Evolutionary conservation across 2,888 invertebrate genomes (phyloP), one percentile per base, ranked within the genome.

Genomic region (Parnassius glacialis): DNA sequence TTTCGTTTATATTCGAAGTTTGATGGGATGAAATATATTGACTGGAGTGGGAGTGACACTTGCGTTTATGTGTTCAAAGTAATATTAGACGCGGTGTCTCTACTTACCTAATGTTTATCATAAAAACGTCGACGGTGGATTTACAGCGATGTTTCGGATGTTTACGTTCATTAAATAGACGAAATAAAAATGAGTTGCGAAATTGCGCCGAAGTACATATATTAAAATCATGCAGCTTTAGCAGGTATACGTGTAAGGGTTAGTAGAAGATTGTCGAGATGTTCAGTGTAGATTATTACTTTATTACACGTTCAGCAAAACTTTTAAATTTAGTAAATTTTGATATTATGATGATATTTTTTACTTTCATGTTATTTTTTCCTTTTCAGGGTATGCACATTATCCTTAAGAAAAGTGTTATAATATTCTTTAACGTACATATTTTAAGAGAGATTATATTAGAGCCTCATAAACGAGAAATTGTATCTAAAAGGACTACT

Each of bases 1-100:
- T 61, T 56, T 45, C 55, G 56, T 52, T 61, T 61, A 61, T 61
- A 61, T 51, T 61, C 34, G 51, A 43, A 51, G 43, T 61, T 58
- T 61, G 55, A 61, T 57, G 54, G 47, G 42, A 34, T 34, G 52
- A 52, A 34, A 53, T 51, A 56, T 45, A 56, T 55, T 51, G 51
- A 50, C 60, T 43, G 13, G 54, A 55, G 50, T 60, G 54, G 43
- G 50, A 60, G 43, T 54, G 50, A 60, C 55, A 55, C 48, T 60
- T 20, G 50, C 52, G 51, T 52, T 52, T 25, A 45, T 52, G 44
- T 20, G n/a, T 20, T 44, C 48, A 34, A 43, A 43, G 45, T 41
- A 16, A 57, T 62, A 53, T 53, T 20, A 52, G 11, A 47, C 42
- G 20, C 52, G 45, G 43, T 52, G 43, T 48, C 48, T 47, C 47